A percentile compares a stretch with the other conserved stretches of the same genome.
phyloP scores from a whole-genome alignment of 2,797 vertebrate species.

The Phataginus tetradactyla region DNA sequence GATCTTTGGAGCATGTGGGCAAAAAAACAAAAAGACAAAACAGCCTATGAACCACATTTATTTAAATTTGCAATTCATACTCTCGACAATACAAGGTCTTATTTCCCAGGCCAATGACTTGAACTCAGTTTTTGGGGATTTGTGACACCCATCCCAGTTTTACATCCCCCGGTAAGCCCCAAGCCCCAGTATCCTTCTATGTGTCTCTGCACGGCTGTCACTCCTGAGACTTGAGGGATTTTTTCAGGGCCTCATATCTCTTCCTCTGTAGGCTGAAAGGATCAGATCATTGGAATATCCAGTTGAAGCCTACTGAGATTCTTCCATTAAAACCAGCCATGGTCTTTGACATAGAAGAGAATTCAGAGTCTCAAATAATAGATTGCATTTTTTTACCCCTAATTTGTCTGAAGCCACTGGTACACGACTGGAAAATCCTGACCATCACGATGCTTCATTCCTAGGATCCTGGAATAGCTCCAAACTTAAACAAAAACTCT shows the following conservation, averaged over 20 bases:
- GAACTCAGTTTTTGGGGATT: not conserved
- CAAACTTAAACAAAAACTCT: not conserved
- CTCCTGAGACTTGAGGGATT: not conserved
- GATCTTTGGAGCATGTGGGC: too few relatives aligned
- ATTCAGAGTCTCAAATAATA: not conserved
- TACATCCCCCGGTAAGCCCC: not conserved
- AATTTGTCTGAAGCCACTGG: not conserved
- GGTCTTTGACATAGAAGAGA: not conserved
- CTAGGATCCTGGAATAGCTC: not conserved
- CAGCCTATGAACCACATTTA: not conserved
- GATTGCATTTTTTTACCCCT: not conserved
- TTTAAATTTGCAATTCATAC: not conserved
- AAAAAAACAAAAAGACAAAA: not conserved
- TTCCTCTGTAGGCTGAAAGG: not conserved
- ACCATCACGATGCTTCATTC: not conserved
- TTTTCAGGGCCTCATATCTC: not conserved
- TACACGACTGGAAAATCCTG: not conserved
- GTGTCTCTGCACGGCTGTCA: not conserved
- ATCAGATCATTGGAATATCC: not conserved
- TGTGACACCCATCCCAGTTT: not conserved
- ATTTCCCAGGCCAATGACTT: not conserved
- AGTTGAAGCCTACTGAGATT: not conserved
- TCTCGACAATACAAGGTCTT: not conserved
- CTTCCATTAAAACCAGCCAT: not conserved
- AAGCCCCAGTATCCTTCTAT: accelerated